Evolutionary conservation across 1,140 invertebrate genomes (phyloP).

Genomic region (Drosophila nigromelanica): DNA sequence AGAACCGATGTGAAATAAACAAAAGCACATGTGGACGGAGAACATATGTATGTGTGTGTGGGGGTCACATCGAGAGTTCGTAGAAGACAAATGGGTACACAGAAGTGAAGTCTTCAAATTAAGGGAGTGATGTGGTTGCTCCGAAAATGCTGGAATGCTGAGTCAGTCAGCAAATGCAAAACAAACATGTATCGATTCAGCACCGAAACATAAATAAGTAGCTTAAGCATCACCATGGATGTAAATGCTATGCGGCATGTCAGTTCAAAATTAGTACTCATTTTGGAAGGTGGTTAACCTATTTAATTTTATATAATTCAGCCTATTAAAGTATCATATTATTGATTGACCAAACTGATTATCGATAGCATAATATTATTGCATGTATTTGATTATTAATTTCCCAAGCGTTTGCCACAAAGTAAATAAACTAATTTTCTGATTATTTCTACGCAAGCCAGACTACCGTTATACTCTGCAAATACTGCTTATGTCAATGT

Average conservation of each 20-base stretch:
- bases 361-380: background rate
- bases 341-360: constrained; percentile 2
- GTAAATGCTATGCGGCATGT: background rate
- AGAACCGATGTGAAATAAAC: background rate
- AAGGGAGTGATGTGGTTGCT: background rate
- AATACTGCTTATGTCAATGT: background rate
- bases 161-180: constrained; percentile 1
- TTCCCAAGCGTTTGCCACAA: background rate
- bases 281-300: background rate
- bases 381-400: background rate
- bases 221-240: background rate
- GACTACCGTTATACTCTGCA: background rate
- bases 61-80: background rate
- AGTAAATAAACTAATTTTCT: background rate
- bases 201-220: background rate
- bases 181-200: background rate
- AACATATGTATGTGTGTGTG: background rate
- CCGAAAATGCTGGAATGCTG: background rate
- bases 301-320: background rate
- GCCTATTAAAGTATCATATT: constrained; percentile 1
- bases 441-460: background rate
- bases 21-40: constrained; percentile 1
- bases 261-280: background rate
- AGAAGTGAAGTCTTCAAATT: constrained; percentile 2
- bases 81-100: background rate